Percentiles rank a stretch among this genome's conserved stretches.
phyloP scores from a whole-genome alignment of 2,113 vertebrate genomes.

The Lichenostomus cassidix region DNA sequence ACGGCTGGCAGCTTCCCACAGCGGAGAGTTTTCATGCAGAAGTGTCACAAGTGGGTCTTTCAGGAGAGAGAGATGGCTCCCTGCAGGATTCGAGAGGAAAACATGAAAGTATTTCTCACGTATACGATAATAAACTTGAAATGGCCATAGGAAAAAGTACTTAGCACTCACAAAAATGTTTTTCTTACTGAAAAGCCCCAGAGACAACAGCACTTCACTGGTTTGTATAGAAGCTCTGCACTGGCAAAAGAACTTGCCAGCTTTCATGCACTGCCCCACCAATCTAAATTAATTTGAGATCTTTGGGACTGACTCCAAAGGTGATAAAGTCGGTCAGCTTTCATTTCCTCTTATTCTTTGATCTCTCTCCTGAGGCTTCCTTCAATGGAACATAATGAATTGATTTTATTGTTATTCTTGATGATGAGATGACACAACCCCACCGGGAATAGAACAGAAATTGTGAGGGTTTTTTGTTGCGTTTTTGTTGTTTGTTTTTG shows the following conservation, averaged over 20 bases:
- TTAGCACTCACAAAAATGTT: not conserved
- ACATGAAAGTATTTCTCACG: not conserved
- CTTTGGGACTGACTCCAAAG: conserved; percentile 54
- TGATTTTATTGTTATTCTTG: conserved; percentile 58
- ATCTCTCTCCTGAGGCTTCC: conserved; percentile 46
- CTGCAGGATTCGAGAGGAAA: conserved; percentile 14
- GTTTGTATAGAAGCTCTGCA: not conserved
- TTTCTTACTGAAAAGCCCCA: not conserved
- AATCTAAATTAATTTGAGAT: conserved; percentile 58
- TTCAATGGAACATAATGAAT: conserved; percentile 39
- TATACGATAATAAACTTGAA: not conserved
- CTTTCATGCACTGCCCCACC: conserved; percentile 25
- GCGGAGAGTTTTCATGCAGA: not conserved
- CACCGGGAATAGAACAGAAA: not conserved
- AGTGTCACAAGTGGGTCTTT: not conserved
- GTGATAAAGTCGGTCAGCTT: conserved; percentile 55
- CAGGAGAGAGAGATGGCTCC: conserved; percentile 5
- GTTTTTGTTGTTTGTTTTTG: not conserved
- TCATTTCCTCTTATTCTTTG: conserved; percentile 60
- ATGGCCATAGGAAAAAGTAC: conserved; percentile 45
- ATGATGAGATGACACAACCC: not conserved
- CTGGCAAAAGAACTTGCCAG: not conserved
- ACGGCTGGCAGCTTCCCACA: rapidly evolving
- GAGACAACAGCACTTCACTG: not conserved
- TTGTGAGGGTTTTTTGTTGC: rapidly evolving